Percentiles rank a stretch among this genome's conserved stretches.
Evolutionary conservation across 2,797 vertebrate species (phyloP).

Genomic region (Helicolenus hilgendorfi): DNA sequence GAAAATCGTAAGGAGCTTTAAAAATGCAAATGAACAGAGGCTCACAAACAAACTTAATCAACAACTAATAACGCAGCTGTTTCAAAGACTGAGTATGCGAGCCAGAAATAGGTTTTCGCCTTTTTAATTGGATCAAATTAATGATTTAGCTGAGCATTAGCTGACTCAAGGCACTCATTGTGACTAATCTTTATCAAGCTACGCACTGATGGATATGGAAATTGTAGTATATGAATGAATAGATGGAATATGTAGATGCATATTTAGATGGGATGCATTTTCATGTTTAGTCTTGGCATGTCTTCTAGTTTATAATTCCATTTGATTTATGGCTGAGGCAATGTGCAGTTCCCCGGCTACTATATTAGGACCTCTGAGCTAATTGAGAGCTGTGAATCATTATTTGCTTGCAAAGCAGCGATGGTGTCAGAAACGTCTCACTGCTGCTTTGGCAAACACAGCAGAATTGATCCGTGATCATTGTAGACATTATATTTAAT

Average conservation of each 20-base stretch:
- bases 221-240: constrained; percentile 71
- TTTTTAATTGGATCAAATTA: constrained; percentile 87
- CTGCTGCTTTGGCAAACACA: not conserved
- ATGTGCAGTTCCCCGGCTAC: constrained; percentile 40
- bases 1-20: constrained; percentile 69
- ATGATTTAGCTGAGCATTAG: constrained; percentile 86
- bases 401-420: constrained; percentile 50
- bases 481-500: not conserved
- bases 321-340: constrained; percentile 74
- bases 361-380: constrained; percentile 62
- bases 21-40: constrained; percentile 83
- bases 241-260: constrained; percentile 65
- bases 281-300: constrained; percentile 42
- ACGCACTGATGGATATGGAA: constrained; percentile 79
- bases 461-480: not conserved
- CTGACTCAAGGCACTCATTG: constrained; percentile 85
- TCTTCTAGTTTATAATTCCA: constrained; percentile 67
- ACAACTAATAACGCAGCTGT: constrained; percentile 87
- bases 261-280: constrained; percentile 67
- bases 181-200: constrained; percentile 86
- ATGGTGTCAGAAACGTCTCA: not conserved
- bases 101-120: constrained; percentile 80
- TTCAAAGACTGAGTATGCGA: constrained; percentile 64
- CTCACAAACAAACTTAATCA: constrained; percentile 87
- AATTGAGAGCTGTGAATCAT: constrained; percentile 80